A percentile compares a stretch with the other conserved stretches of the same genome.
Conservation (phyloP, 2,113 vertebrate species). For the Progne subis region DNA sequence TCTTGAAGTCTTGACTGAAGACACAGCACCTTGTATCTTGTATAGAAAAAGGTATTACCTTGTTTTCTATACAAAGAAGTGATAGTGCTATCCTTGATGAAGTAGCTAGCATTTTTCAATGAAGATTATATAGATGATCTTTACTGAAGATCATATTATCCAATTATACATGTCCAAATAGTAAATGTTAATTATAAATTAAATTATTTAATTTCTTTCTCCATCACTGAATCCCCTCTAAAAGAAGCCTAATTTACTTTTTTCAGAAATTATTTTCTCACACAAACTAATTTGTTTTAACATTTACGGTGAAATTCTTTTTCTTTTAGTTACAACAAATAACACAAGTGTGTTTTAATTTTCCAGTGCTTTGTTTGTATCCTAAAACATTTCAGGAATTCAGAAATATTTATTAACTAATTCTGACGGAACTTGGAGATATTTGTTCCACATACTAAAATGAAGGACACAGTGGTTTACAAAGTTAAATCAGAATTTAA, state of each 20-base stretch:
- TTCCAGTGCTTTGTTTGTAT: slow-evolving; percentile 27
- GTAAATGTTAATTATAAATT: slow-evolving; percentile 36
- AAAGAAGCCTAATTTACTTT: slow-evolving; percentile 17
- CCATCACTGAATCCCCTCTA: background rate
- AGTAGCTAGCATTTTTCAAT: slow-evolving; percentile 20
- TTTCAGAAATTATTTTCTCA: background rate
- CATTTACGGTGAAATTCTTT: background rate
- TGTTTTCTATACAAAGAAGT: slow-evolving; percentile 17
- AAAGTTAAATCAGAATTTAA: slow-evolving; percentile 28
- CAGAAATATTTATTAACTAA: slow-evolving; percentile 29
- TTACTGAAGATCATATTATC: background rate
- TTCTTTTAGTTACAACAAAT: slow-evolving; percentile 9
- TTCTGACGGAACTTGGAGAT: slow-evolving; percentile 15
- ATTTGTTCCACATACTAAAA: slow-evolving; percentile 31
- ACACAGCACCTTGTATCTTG: slow-evolving; percentile 56
- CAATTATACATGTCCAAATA: slow-evolving; percentile 19
- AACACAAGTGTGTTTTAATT: slow-evolving; percentile 30
- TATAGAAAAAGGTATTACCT: slow-evolving; percentile 15
- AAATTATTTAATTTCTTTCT: slow-evolving; percentile 43
- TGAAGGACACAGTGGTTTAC: slow-evolving; percentile 54
- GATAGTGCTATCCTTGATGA: slow-evolving; percentile 6
- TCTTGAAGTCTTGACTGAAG: slow-evolving; percentile 18
- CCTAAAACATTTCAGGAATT: slow-evolving; percentile 61
- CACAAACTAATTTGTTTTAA: slow-evolving; percentile 7
- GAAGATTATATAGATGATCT: slow-evolving; percentile 24